Evolutionary conservation across 2,888 invertebrate genomes (phyloP).

Genomic region (Pristionchus mayeri): DNA sequence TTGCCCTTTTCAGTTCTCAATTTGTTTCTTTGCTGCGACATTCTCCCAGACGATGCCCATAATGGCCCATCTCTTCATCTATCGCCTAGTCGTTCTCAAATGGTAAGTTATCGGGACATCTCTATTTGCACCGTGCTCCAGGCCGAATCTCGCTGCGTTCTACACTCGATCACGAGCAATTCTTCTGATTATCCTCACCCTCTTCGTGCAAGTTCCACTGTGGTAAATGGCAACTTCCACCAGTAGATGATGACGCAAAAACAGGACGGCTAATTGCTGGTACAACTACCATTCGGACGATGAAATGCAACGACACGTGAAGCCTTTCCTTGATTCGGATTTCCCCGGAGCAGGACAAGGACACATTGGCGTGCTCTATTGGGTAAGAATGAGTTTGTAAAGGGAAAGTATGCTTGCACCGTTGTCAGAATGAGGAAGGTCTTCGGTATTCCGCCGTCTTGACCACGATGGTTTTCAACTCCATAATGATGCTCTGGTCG

Average conservation of each 20-base stretch:
- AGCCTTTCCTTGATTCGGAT: slow-evolving; percentile 1
- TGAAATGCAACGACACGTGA: background rate
- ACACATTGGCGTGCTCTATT: slow-evolving; percentile 19
- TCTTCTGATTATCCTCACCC: background rate
- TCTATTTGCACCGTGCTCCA: background rate
- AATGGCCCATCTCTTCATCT: slow-evolving; percentile 34
- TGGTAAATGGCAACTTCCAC: background rate
- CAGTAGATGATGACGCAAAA: background rate
- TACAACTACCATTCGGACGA: slow-evolving; percentile 17
- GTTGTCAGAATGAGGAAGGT: background rate
- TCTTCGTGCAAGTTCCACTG: background rate
- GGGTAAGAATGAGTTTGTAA: background rate
- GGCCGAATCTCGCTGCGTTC: background rate
- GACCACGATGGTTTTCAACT: background rate
- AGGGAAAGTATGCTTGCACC: background rate
- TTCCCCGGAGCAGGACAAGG: background rate
- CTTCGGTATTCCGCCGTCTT: background rate
- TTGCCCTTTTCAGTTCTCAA: background rate
- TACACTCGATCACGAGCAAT: background rate
- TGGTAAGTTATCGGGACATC: background rate
- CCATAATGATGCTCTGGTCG: slow-evolving; percentile 20
- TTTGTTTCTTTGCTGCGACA: background rate
- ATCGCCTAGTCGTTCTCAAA: background rate
- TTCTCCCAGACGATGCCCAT: slow-evolving; percentile 33
- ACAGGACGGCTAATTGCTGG: slow-evolving; percentile 7